Evolutionary conservation across 2,888 invertebrate genomes (phyloP), one percentile per base, ranked within the genome.

Genomic region (Drosophila vallismaia): DNA sequence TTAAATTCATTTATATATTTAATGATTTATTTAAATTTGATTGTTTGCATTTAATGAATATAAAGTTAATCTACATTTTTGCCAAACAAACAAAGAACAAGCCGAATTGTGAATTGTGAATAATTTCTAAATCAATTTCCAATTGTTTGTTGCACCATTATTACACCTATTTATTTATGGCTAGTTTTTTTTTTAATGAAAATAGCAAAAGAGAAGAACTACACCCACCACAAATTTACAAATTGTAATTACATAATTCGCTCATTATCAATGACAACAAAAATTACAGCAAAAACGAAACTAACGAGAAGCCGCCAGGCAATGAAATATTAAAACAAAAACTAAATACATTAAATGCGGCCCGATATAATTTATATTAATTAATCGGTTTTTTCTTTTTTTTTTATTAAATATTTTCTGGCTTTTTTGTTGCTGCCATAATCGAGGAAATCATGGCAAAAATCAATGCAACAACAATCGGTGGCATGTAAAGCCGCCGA

Each of bases 171-270:
- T 82, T 69, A 78, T 71, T 76, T 78, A 71, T 74, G 40, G 75
- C 60, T 24, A 59, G 67, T 68, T 75, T 80, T 19, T 19, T 19
- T 19, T 19, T 19, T 14, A 14, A 19, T 19, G 19, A 19, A 19
- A 19, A 19, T 19, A 19, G 19, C 19, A 2, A 19, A 19, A 1
- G 19, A 19, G 19, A 19, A 19, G 19, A 19, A 19, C 19, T 19
- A 19, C 19, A 19, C 19, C 7, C 19, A 28, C 26, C 26, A 40
- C 46, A 33, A 60, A 44, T 53, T 57, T 49, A 48, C 60, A 57
- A 60, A 81, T 60, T 75, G 66, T 84, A 81, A 84, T 82, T 84
- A 86, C 86, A 86, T 86, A 86, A 82, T 84, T 82, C 86, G 76
- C 79, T 64, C 66, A 84, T 84, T 82, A 82, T 82, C 85, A 84